Evolutionary conservation across 2,888 invertebrate genomes (phyloP).

Genomic region (Pandemis cinnamomeana): DNA sequence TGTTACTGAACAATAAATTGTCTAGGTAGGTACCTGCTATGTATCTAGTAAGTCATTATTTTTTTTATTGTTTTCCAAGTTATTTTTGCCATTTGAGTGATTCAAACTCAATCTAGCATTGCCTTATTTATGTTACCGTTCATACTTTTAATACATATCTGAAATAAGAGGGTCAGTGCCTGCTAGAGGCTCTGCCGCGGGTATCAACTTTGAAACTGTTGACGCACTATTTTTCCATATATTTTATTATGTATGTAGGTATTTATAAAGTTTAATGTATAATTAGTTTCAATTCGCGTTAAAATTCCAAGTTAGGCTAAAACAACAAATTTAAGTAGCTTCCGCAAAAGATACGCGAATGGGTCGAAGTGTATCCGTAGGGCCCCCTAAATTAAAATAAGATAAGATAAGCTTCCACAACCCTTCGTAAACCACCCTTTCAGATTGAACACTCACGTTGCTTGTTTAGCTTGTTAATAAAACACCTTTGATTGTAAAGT

Average conservation of each 20-base stretch:
- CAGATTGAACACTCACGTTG: slow-evolving; percentile 15
- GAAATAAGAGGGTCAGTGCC: too few species aligned
- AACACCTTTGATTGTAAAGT: slow-evolving; percentile 13
- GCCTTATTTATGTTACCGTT: too few species aligned
- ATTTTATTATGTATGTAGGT: too few species aligned
- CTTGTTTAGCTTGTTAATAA: not conserved
- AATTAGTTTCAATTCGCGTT: not conserved
- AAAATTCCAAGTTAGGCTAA: not conserved
- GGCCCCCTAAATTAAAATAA: too few species aligned
- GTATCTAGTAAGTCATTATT: not conserved
- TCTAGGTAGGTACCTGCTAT: not conserved
- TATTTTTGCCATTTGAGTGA: too few species aligned
- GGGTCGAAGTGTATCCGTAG: too few species aligned
- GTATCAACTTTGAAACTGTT: not conserved
- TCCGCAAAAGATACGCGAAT: not conserved
- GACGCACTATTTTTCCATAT: not conserved
- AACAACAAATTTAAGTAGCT: not conserved
- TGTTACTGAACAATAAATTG: not conserved
- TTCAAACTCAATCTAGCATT: too few species aligned
- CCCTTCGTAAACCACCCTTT: slow-evolving; percentile 7
- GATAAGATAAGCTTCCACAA: not conserved
- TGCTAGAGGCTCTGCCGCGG: too few species aligned
- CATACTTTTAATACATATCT: too few species aligned
- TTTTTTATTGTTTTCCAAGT: not conserved
- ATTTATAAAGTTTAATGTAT: too few species aligned